Evolutionary conservation across 2,888 invertebrate genomes (phyloP), one percentile per base, ranked within the genome.

Genomic region (Eupithecia exiguata): DNA sequence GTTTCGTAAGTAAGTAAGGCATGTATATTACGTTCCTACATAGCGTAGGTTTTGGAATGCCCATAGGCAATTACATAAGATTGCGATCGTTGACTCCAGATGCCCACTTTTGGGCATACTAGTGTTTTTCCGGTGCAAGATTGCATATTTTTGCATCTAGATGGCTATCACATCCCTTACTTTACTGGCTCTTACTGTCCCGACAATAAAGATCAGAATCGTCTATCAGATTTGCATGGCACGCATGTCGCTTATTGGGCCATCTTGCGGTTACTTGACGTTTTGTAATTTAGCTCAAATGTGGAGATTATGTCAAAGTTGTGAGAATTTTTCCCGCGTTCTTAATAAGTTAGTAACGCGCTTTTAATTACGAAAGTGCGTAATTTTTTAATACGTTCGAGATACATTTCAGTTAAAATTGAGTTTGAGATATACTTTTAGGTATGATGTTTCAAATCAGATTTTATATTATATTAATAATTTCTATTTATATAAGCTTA

Each of bases 61-160:
- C 61, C 7, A 25, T 58, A 25, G 12, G 58, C 25, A 14, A 58
- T 58, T 58, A 58, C 25, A 58, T 58, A 35, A 65, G 70, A 63
- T 70, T 18, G 40, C 25, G 43, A n/a, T 63, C 43, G 62, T 46
- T 49, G 70, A 40, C 69, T 69, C 58, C 58, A 21, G 49, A 38
- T 63, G n/a, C n/a, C 70, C 70, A 63, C n/a, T 65, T 70, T 70
- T 70, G 70, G 70, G 63, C 49, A 70, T 1, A 49, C 70, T 35
- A 16, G 43, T 49, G 46, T 35, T 25, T 70, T 70, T 63, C 70
- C 63, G 18, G 40, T 65, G 49, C 40, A 30, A 30, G 61, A 70
- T 70, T 70, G 70, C 70, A 70, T 63, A 63, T 70, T 62, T 69
- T 62, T 65, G 49, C 63, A 65, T 38, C 49, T 21, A 25, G 62